These are phyloP conservation scores for Xiphorhynchus erythropygius DNA, from an alignment of 2,797 vertebrate genomes.

Conservation along the genomic window DNA sequence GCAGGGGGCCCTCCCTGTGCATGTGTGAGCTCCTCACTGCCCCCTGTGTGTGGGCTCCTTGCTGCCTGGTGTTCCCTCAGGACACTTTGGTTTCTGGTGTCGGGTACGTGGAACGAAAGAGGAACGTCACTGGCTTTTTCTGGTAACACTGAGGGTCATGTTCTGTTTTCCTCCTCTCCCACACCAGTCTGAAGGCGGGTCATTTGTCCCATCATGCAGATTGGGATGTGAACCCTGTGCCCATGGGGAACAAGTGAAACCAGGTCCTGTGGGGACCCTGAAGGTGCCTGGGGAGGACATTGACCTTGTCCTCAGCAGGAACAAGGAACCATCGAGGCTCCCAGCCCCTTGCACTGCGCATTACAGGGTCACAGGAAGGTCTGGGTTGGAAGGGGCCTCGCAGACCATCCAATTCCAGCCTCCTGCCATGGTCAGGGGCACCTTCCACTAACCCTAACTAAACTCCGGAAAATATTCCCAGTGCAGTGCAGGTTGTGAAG, in stretches of 20 bases:
- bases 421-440: neutral
- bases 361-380: neutral
- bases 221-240: fast-evolving
- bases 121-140: neutral
- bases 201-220: neutral
- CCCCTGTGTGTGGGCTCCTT: neutral
- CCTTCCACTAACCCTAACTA: neutral
- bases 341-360: neutral
- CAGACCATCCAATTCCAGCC: fast-evolving
- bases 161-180: neutral
- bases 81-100: neutral
- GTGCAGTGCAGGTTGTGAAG: fast-evolving
- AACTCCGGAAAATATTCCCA: neutral
- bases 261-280: neutral
- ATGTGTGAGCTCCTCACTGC: neutral
- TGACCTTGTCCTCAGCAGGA: neutral
- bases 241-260: fast-evolving
- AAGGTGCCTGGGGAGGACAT: fast-evolving
- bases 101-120: neutral
- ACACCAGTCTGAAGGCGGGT: fast-evolving
- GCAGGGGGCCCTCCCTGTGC: fast-evolving
- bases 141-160: fast-evolving
- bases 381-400: neutral
- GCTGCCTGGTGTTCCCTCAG: fast-evolving
- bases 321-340: fast-evolving